Evolutionary conservation across 2,797 vertebrate genomes (phyloP), one percentile per base, ranked within the genome.

Genomic region (Melanogrammus aeglefinus): DNA sequence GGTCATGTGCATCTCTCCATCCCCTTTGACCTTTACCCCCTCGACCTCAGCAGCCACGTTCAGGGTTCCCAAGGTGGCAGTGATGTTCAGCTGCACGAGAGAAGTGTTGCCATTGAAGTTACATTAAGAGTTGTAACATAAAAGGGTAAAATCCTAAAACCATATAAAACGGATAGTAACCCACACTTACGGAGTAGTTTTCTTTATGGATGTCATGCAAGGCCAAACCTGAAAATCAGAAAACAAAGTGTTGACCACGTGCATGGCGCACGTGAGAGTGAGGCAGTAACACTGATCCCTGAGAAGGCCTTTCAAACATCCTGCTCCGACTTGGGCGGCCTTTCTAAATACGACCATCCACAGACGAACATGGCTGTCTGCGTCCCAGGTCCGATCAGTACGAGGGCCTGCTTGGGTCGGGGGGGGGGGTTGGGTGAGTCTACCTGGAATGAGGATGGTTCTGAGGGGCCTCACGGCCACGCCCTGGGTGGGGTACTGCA

Each of bases 401-500:
- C n/a, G n/a, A n/a, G n/a, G n/a, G n/a, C n/a, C n/a, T n/a, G n/a
- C 2, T 31, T 31, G 29, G 29, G 29, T 31, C 29, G 29, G 29
- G 31, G 31, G 31, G 31, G 31, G 31, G 31, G 31, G 31, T 12
- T 12, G 2, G 12, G 12, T 3, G 13, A 13, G 63, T 47, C 21
- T 72, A 97, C 96, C 97, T 91, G 96, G 96, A 83, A 97, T 95
- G 82, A 97, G 88, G 85, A 96, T 94, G 73, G 95, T 96, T 89
- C 93, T 95, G 81, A 96, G 91, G 0, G 97, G 97, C 63, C 93
- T 95, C 35, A 97, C 95, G 81, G 96, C 95, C 76, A 97, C 93
- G 0, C 97, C 97, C 84, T 97, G 96, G 10, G 93, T 92, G 0
- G 97, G 97, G 81, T 96, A 98, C 85, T 97, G 96, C 72, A 97